Evolutionary conservation across 2,888 invertebrate species (phyloP), one percentile per base, ranked within the genome.

Genomic region (Electrophaes corylata): DNA sequence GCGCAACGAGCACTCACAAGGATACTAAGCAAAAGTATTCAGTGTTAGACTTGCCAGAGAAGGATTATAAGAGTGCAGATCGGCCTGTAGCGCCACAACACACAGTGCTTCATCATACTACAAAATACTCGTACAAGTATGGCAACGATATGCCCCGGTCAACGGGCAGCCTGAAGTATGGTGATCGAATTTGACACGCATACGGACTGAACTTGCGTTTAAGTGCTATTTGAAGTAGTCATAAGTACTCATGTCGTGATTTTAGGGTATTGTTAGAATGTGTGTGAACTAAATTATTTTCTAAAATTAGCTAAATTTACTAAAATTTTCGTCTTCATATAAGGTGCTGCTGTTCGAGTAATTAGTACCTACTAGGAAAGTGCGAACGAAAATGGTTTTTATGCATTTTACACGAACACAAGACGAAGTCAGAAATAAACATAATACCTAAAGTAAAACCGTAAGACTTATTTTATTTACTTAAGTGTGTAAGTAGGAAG

Each of bases 341-440:
- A 40, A 14, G 6, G 20, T 47, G 51, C 50, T 73, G 65, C 67
- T 75, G 64, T 71, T 72, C 54, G 40, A 60, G 57, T 74, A 39
- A 68, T 59, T 65, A 50, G 70, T 75, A 76, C 71, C 67, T 74
- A 68, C 72, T 76, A 69, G 72, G 73, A 73, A 69, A 74, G 63
- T 65, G 75, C 76, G 73, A 76, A 76, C 76, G 76, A 80, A 67
- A 72, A 79, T 73, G 69, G 74, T 76, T 79, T 80, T 79, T 76
- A 82, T 84, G 90, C 88, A 90, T 90, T 89, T 88, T 84, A 77
- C 79, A 79, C 77, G 80, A 84, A 83, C 73, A 78, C 72, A 75
- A 78, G 73, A 69, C 71, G 74, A 81, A 75, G 75, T 76, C 78
- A 72, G 23, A 78, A 75, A 75, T 72, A 75, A 67, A 71, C 71